phyloP scores from a whole-genome alignment of 1,140 invertebrate species.

The Macrosteles quadrilineatus region DNA sequence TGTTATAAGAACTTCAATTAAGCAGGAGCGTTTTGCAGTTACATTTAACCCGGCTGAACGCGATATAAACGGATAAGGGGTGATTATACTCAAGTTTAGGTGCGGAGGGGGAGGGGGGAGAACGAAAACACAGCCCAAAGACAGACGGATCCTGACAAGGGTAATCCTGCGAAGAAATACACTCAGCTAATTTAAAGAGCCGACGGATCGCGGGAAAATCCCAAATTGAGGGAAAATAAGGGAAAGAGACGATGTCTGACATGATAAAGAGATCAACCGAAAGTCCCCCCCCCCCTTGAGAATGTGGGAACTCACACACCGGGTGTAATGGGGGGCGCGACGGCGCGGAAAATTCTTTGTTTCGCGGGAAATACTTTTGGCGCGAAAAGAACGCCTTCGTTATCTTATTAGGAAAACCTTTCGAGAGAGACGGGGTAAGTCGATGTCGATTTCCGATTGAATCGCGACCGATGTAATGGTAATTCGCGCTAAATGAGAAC shows the following conservation, averaged over 20 bases:
- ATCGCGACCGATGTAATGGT: slow-evolving; percentile 3
- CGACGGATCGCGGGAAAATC: not conserved
- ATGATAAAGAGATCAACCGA: slow-evolving; percentile 24
- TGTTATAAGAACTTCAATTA: slow-evolving; percentile 22
- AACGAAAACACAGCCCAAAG: slow-evolving; percentile 20
- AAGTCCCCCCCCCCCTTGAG: not conserved
- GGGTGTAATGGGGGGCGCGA: not conserved
- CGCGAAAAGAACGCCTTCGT: not conserved
- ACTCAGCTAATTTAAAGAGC: not conserved
- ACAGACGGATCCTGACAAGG: not conserved
- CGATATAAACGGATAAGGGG: slow-evolving; percentile 11
- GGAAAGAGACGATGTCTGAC: slow-evolving; percentile 6
- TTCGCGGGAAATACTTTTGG: not conserved
- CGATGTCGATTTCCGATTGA: slow-evolving; percentile 18
- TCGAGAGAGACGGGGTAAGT: not conserved
- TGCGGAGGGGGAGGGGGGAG: slow-evolving; percentile 17
- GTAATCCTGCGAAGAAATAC: not conserved
- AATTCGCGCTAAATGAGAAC: not conserved
- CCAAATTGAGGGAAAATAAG: not conserved
- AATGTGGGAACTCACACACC: slow-evolving; percentile 6
- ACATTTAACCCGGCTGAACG: slow-evolving; percentile 12
- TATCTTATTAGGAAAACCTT: slow-evolving; percentile 15
- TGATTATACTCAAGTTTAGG: not conserved
- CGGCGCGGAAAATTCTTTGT: slow-evolving; percentile 13
- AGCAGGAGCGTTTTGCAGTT: not conserved